Evolutionary conservation across 2,113 vertebrate species (phyloP), one percentile per base, ranked within the genome.

Genomic region (Rhinogobius similis): DNA sequence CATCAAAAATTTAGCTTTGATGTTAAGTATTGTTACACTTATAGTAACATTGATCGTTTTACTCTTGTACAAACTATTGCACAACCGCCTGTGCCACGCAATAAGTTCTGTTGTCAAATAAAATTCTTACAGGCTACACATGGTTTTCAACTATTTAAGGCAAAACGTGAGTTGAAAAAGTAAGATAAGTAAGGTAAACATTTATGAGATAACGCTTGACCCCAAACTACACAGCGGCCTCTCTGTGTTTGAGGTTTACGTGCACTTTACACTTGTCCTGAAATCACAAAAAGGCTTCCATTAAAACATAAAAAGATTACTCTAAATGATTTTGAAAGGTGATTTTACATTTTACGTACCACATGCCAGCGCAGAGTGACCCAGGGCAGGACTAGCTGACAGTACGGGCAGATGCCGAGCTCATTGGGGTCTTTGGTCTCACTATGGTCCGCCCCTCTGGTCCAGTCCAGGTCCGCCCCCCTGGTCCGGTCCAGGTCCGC

Each of bases 311-410:
- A 44, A 14, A 43, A 13, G 12, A 44, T 14, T 5, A 20, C 16
- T 20, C 1, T 46, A 5, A 18, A 6, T 20, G 43, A 46, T 5
- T n/a, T 20, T 5, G 16, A 20, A 46, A 20, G 16, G 43, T 46
- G 43, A 46, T 20, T 3, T 44, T 46, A 46, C 14, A 46, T 39
- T 41, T 41, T 43, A 18, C 20, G 65, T 80, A 94, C 93, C 91
- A 88, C 0, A 3, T 94, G 92, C 90, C 89, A 82, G 1, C 43
- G 50, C 13, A 93, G 88, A 0, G 74, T 89, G 64, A 10, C 0
- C 14, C 82, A 0, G 1, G 92, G 93, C 56, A 93, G 83, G n/a
- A 89, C 79, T 82, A 93, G 86, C 14, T 91, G 87, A 73, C 93
- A 93, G 70, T 85, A 23, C 4, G 83, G 82, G 67, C 93, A 93